Base-by-base conservation (phyloP, 2,113 vertebrate genomes). In the Mugil cephalus region DNA sequence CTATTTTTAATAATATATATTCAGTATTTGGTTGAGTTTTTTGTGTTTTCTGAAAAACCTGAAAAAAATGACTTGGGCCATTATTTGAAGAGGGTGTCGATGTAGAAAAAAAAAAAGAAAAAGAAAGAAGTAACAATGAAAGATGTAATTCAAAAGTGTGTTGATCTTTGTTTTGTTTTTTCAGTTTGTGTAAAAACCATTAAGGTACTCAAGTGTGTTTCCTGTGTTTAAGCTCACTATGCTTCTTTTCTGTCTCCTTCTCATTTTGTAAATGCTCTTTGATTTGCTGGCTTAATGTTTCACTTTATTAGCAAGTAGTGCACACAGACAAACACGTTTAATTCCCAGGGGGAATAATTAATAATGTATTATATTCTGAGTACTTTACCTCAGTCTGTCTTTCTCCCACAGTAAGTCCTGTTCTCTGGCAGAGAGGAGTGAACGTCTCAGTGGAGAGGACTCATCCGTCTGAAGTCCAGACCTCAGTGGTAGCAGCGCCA, bases 401-500 rank as follows among this genome's bases (percentile, higher is more conserved):
- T 65, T 80, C 48, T 78, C 73, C 79, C 55, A 74, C 89, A 91
- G 88, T 93, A 93, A 92, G 83, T 14, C 68, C 73, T 4, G 72
- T 69, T 76, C 62, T 71, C 64, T 67, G 76, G 77, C 80, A 74
- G 78, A 84, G 80, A 79, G 67, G 72, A 76, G 75, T 10, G 77
- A 82, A 77, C 52, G 36, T 78, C 71, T 82, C 70, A 7, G 72
- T 10, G 61, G 58, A 75, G 75, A 82, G 79, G 87, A 87, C 71
- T 79, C 74, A 7, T 47, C 70, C 17, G 54, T 65, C 83, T 79
- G 65, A 72, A 51, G 77, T 56, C 78, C 81, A 48, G 84, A 74
- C 77, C 79, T 83, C 79, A 79, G 75, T 30, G 62, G 81, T 69
- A 51, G 80, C 83, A 78, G 79, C 67, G 63, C 62, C 62, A 85